These are phyloP conservation scores for Calosoma granatense DNA, from an alignment of 1,140 invertebrate species.

Conservation along the genomic window DNA sequence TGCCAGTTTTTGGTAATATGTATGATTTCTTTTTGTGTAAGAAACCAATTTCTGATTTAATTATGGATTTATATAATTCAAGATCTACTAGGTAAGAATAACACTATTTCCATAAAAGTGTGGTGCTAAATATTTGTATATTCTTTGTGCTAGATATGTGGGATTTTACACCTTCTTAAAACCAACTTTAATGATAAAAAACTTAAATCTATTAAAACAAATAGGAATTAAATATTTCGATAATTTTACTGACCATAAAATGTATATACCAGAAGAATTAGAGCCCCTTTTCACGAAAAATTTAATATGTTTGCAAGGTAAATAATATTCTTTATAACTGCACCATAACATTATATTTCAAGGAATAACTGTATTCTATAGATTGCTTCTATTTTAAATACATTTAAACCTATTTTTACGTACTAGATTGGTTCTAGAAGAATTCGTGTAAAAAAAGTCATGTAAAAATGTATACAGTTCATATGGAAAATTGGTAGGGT, in stretches of 20 bases:
- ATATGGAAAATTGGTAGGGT: no score
- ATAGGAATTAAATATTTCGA: conserved; percentile 24
- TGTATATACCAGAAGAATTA: conserved; percentile 32
- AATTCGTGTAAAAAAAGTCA: no score
- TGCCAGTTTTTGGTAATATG: background rate
- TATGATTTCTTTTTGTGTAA: background rate
- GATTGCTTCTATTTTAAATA: background rate
- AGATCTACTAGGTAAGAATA: background rate
- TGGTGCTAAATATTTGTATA: background rate
- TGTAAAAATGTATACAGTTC: no score
- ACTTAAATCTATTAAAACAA: conserved; percentile 18
- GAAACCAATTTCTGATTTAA: background rate
- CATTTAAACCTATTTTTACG: no score
- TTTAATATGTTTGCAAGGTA: conserved; percentile 40
- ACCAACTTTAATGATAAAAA: conserved; percentile 12
- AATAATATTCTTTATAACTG: background rate
- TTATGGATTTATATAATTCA: background rate
- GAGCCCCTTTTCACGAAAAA: conserved; percentile 43
- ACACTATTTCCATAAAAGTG: background rate
- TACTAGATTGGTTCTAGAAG: no score
- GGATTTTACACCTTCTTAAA: conserved; percentile 13
- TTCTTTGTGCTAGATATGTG: conserved; percentile 13
- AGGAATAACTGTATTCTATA: background rate
- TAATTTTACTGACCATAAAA: conserved; percentile 24
- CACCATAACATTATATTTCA: no score